A percentile compares a stretch with the other conserved stretches of the same genome.
phyloP scores from a whole-genome alignment of 2,888 invertebrate genomes.

The Chymomyza procnemis region DNA sequence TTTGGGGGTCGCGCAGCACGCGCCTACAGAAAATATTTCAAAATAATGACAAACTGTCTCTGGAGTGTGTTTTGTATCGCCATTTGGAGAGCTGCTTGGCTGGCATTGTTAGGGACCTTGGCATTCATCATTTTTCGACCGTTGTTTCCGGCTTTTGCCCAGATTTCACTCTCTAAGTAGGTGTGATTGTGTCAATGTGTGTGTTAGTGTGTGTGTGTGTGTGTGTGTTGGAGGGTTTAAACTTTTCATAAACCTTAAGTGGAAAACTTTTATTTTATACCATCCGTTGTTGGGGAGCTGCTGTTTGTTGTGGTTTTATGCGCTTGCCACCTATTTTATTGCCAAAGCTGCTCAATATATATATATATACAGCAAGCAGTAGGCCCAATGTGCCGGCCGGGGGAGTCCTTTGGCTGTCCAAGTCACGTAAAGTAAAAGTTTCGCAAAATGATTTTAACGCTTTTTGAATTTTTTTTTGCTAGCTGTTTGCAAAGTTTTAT shows the following conservation, averaged over 20 bases:
- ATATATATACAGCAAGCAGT: too few relatives aligned
- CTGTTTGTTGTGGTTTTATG: slow-evolving; percentile 13
- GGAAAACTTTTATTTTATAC: slow-evolving; percentile 68
- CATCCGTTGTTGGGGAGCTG: slow-evolving; percentile 35
- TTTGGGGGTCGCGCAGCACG: slow-evolving; percentile 23
- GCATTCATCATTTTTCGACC: slow-evolving; percentile 61
- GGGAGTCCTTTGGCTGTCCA: slow-evolving; percentile 10
- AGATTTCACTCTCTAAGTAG: slow-evolving; percentile 19
- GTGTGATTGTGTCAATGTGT: slow-evolving; percentile 32
- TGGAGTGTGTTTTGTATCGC: slow-evolving; percentile 42
- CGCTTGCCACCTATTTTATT: slow-evolving; percentile 61
- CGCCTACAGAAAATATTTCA: slow-evolving; percentile 16
- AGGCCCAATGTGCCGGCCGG: not conserved
- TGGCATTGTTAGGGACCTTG: slow-evolving; percentile 2
- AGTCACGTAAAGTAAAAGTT: slow-evolving; percentile 65
- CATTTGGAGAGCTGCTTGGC: slow-evolving; percentile 3
- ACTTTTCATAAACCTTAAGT: slow-evolving; percentile 70
- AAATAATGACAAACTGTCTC: slow-evolving; percentile 47
- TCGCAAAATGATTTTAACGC: slow-evolving; percentile 64
- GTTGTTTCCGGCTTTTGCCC: slow-evolving; percentile 38
- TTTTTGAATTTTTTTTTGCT: slow-evolving; percentile 61
- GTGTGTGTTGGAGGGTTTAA: slow-evolving; percentile 35
- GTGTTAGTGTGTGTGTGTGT: not conserved
- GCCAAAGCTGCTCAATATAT: slow-evolving; percentile 14
- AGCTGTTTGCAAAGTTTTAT: slow-evolving; percentile 30